phyloP scores from a whole-genome alignment of 2,113 vertebrate genomes.

The Bubo scandiacus region DNA sequence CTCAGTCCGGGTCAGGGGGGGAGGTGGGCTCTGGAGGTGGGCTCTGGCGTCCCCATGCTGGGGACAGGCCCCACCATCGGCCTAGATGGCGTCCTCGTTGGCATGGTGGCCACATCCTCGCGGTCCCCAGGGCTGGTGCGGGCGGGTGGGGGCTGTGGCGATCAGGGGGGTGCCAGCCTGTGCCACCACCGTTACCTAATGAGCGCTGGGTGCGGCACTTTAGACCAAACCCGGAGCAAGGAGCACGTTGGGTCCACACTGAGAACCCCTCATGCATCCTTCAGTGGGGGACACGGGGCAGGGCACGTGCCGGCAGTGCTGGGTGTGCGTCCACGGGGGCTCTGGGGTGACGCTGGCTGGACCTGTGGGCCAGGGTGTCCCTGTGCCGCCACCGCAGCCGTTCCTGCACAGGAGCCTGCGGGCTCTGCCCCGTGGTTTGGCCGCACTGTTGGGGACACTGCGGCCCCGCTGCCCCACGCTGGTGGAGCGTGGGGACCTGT shows the following conservation, averaged over 20 bases:
- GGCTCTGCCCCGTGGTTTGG: background rate
- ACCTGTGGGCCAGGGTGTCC: background rate
- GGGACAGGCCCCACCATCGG: accelerated
- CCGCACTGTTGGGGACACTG: accelerated
- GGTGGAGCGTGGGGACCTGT: accelerated
- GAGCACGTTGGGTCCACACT: accelerated
- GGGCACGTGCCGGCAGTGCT: background rate
- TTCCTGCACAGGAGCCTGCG: accelerated
- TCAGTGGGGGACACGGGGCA: accelerated
- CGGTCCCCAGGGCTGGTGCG: accelerated
- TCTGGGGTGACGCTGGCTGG: accelerated
- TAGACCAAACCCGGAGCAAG: background rate
- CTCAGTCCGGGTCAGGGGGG: accelerated
- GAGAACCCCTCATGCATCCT: accelerated
- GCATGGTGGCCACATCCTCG: accelerated
- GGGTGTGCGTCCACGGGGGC: background rate
- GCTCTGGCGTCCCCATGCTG: accelerated
- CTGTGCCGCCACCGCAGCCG: accelerated
- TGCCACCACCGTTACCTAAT: background rate
- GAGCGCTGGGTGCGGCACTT: background rate
- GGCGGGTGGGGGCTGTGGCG: accelerated
- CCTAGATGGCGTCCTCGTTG: background rate
- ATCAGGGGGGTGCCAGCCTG: background rate
- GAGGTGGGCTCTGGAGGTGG: background rate
- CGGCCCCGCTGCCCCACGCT: background rate